Conservation (phyloP, 2,888 invertebrate species). For the Agrochola litura region DNA sequence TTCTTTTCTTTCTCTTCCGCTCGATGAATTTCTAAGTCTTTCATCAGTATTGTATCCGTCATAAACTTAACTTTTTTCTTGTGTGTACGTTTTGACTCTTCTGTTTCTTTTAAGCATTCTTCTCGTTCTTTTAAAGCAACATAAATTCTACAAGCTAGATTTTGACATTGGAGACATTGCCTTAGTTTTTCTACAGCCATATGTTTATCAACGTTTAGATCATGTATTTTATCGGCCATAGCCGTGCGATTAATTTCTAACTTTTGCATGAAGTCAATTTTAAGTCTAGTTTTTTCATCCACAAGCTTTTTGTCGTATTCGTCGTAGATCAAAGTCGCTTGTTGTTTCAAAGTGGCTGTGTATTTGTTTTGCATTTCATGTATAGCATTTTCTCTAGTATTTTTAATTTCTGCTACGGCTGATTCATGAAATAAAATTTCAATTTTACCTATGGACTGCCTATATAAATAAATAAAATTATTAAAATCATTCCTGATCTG, state of each 20-base stretch:
- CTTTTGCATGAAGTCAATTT: slow-evolving; percentile 74
- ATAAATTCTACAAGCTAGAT: slow-evolving; percentile 85
- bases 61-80: slow-evolving; percentile 77
- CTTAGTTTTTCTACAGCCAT: slow-evolving; percentile 81
- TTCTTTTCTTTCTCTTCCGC: slow-evolving; percentile 76
- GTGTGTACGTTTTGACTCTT: slow-evolving; percentile 74
- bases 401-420: slow-evolving; percentile 76
- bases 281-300: slow-evolving; percentile 74
- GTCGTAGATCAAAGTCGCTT: slow-evolving; percentile 80
- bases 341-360: slow-evolving; percentile 73
- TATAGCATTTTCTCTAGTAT: slow-evolving; percentile 70
- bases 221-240: slow-evolving; percentile 75
- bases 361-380: slow-evolving; percentile 77
- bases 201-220: slow-evolving; percentile 83
- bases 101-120: slow-evolving; percentile 76
- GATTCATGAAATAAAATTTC: slow-evolving; percentile 79
- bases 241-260: slow-evolving; percentile 70
- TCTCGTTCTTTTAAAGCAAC: slow-evolving; percentile 85
- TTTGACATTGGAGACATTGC: slow-evolving; percentile 80
- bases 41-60: slow-evolving; percentile 72
- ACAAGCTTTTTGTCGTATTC: slow-evolving; percentile 74
- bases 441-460: slow-evolving; percentile 74
- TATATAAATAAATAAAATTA: slow-evolving; percentile 78
- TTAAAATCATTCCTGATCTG: slow-evolving; percentile 75
- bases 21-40: slow-evolving; percentile 78